Evolutionary conservation across 23 tunicate species (phyloP).

Genomic region (Styela clava): DNA sequence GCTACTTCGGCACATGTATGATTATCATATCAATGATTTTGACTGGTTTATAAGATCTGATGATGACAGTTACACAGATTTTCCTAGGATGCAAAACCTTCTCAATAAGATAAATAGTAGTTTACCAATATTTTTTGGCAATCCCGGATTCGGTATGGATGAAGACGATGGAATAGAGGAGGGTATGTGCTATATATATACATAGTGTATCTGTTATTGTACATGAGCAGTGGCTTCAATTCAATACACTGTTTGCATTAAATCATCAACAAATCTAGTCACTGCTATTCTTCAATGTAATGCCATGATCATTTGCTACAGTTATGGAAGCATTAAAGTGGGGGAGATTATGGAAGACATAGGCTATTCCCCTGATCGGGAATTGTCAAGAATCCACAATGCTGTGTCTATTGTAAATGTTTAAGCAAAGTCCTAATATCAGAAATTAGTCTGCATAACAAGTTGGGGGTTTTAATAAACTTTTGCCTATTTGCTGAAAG

Average conservation of each 20-base stretch:
- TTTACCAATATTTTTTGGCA: slow-evolving; percentile 75
- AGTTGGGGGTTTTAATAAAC: too few relatives aligned
- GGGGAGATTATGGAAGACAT: too few relatives aligned
- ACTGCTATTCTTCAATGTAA: too few relatives aligned
- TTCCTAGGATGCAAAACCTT: slow-evolving; percentile 38
- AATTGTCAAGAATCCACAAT: too few relatives aligned
- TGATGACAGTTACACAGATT: slow-evolving; percentile 84
- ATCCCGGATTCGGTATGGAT: slow-evolving; percentile 94
- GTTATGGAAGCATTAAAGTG: too few relatives aligned
- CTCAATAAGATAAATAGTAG: slow-evolving; percentile 66
- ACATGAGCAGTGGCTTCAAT: too few relatives aligned
- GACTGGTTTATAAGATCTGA: slow-evolving; percentile 94
- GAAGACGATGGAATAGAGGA: slow-evolving; percentile 92
- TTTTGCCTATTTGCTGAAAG: too few relatives aligned
- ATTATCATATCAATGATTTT: slow-evolving; percentile 72
- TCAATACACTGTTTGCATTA: background rate
- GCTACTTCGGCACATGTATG: slow-evolving; percentile 79
- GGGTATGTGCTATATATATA: slow-evolving; percentile 33
- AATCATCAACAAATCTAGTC: background rate
- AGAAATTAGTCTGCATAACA: too few relatives aligned
- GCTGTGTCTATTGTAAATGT: too few relatives aligned
- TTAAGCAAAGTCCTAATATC: too few relatives aligned
- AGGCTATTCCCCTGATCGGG: too few relatives aligned
- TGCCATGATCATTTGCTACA: too few relatives aligned
- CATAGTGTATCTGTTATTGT: background rate